A percentile compares a stretch with the other conserved stretches of the same genome.
Conservation (phyloP, 2,113 vertebrate species). For the Mola mola region DNA sequence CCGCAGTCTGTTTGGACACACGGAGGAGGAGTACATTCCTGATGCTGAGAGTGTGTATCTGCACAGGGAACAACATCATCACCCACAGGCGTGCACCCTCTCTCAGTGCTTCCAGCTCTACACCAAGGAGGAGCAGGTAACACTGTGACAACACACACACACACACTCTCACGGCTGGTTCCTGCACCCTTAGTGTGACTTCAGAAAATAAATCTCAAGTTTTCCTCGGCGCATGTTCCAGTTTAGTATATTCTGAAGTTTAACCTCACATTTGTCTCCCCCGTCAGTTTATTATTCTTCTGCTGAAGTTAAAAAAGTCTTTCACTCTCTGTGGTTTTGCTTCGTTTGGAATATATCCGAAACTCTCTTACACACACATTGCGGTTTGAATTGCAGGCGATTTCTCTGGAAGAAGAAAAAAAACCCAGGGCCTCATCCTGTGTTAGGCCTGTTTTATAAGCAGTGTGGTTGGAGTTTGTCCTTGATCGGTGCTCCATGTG, state of each 20-base stretch:
- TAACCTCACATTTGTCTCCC: conserved; percentile 9
- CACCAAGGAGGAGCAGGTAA: conserved; percentile 99
- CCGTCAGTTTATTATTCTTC: conserved; percentile 27
- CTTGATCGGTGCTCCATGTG: conserved; percentile 55
- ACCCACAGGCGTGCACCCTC: conserved; percentile 95
- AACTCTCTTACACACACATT: conserved; percentile 34
- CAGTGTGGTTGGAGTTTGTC: conserved; percentile 46
- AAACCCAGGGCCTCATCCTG: conserved; percentile 22
- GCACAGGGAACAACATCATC: conserved; percentile 93
- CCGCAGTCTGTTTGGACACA: conserved; percentile 92
- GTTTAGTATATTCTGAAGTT: conserved; percentile 5
- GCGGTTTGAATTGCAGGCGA: conserved; percentile 54
- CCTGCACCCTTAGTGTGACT: conserved; percentile 10
- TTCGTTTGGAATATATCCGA: conserved; percentile 45
- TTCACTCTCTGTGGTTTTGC: conserved; percentile 26
- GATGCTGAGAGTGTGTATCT: conserved; percentile 96
- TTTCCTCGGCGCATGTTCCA: conserved; percentile 3
- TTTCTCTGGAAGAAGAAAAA: conserved; percentile 17
- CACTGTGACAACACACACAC: not conserved
- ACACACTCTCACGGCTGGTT: not conserved
- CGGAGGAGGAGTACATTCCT: conserved; percentile 95
- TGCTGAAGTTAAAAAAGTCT: conserved; percentile 14
- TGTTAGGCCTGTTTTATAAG: conserved; percentile 46
- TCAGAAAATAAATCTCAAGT: conserved; percentile 10
- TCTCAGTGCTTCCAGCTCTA: conserved; percentile 98